phyloP scores from a whole-genome alignment of 1,140 invertebrate genomes.

The Aethina tumida region DNA sequence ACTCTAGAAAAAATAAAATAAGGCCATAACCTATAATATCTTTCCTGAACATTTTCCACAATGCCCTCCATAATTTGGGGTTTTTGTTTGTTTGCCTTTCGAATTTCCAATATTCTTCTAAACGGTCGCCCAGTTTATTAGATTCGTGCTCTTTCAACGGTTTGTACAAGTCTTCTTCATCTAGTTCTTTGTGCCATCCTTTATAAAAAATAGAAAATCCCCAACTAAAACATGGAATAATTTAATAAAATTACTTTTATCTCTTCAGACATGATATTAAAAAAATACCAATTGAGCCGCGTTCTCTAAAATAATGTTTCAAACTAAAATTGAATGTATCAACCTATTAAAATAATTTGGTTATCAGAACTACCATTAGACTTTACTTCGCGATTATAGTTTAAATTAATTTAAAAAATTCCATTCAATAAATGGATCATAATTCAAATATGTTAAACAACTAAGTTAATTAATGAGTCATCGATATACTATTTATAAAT shows the following conservation, averaged over 20 bases:
- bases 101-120: slow-evolving; percentile 45
- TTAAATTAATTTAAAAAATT: too few relatives aligned
- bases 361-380: not conserved
- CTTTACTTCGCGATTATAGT: not conserved
- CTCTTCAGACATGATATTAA: not conserved
- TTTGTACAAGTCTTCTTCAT: slow-evolving; percentile 26
- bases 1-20: slow-evolving; percentile 41
- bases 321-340: not conserved
- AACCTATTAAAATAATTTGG: not conserved
- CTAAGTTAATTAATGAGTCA: too few relatives aligned
- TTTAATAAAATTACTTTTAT: not conserved
- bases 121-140: slow-evolving; percentile 40
- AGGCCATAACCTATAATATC: slow-evolving; percentile 38
- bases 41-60: slow-evolving; percentile 33
- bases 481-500: too few relatives aligned
- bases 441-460: too few relatives aligned
- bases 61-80: slow-evolving; percentile 33
- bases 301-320: not conserved
- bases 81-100: slow-evolving; percentile 29
- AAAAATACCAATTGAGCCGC: not conserved
- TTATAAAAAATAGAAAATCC: slow-evolving; percentile 32
- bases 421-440: too few relatives aligned
- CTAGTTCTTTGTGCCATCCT: slow-evolving; percentile 24
- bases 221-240: slow-evolving; percentile 29
- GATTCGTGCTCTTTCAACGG: slow-evolving; percentile 22